Evolutionary conservation across 53 echinoderm and acorn worm genomes (phyloP), one percentile per base, ranked within the genome.

Genomic region (Holothuria leucospilota): DNA sequence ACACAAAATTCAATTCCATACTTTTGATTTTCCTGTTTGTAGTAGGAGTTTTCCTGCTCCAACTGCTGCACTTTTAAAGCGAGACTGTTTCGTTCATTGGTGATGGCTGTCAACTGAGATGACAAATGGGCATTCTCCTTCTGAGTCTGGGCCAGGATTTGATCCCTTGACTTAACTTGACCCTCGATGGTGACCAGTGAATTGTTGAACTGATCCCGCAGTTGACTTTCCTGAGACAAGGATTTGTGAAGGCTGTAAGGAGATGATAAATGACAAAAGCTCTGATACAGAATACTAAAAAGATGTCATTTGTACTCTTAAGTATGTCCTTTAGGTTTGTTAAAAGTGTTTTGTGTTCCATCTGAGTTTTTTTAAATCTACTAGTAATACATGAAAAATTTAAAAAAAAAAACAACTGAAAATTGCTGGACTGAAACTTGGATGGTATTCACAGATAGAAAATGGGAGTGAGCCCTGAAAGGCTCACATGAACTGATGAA

Each of bases 141-240:
- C 84, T 97, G 93, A 58, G 92, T 90, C 82, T 92, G 85, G 82
- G 91, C 89, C 41, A 97, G 85, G 23, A 93, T 86, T 62, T 95
- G 82, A 46, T 95, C 95, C 77, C 95, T 85, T 15, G 88, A 91
- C 89, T 93, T 95, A 38, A 95, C 94, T 70, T 94, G 91, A 59
- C 91, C 95, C 82, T 95, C 91, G 23, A 94, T 91, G 77, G 61
- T 90, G 39, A 92, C 92, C 25, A 97, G 85, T 51, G 94, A 95
- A 84, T 85, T 91, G 93, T 97, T 97, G 85, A 97, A 97, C 69
- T 95, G 93, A 73, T 97, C 98, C 40, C 98, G 85, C 8, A 95
- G 87, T 29, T 90, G 84, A 21, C 86, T 91, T 61, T 96, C 98
- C 65, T 97, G 98, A 24, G 98, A 95, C 23, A 97, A 82, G 8